These are phyloP conservation scores for Synanthedon vespiformis DNA, from an alignment of 2,888 invertebrate species.

Conservation along the genomic window DNA sequence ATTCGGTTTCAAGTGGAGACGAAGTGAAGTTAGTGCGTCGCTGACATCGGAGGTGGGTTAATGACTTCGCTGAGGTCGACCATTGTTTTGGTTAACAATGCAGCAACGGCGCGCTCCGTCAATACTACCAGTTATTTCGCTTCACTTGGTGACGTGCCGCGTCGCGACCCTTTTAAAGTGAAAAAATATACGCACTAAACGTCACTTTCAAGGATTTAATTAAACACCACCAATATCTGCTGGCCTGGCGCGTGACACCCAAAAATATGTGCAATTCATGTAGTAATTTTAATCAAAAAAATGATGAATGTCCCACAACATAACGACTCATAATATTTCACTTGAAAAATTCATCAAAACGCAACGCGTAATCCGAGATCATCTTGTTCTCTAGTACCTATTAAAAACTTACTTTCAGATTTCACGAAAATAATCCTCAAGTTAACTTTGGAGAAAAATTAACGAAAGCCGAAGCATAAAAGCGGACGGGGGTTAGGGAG, in stretches of 20 bases:
- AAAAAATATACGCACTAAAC: conserved; percentile 29
- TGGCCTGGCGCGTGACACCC: conserved; percentile 8
- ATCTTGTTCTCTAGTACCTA: conserved; percentile 28
- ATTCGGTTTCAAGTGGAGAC: background rate
- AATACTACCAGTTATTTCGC: conserved; percentile 55
- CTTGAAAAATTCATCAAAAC: background rate
- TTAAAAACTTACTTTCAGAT: conserved; percentile 17
- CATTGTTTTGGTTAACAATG: conserved; percentile 68
- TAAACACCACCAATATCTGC: conserved; percentile 11
- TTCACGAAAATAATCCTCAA: conserved; percentile 45
- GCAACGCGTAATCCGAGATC: conserved; percentile 22
- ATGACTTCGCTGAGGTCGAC: conserved; percentile 64
- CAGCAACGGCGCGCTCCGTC: conserved; percentile 45
- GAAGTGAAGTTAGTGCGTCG: conserved; percentile 4
- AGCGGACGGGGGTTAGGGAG: conserved; percentile 16
- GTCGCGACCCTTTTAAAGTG: conserved; percentile 36
- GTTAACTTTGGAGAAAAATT: conserved; percentile 59
- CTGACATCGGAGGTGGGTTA: conserved; percentile 60
- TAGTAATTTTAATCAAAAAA: conserved; percentile 7
- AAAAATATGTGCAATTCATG: conserved; percentile 8
- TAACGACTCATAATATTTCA: conserved; percentile 4
- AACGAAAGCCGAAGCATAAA: conserved; percentile 48
- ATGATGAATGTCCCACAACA: conserved; percentile 7
- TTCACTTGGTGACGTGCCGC: conserved; percentile 45
- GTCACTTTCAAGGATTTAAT: conserved; percentile 23